A percentile compares a stretch with the other conserved stretches of the same genome.
phyloP scores from a whole-genome alignment of 35 echinoderm and acorn worm species.

The Ptychodera flava region DNA sequence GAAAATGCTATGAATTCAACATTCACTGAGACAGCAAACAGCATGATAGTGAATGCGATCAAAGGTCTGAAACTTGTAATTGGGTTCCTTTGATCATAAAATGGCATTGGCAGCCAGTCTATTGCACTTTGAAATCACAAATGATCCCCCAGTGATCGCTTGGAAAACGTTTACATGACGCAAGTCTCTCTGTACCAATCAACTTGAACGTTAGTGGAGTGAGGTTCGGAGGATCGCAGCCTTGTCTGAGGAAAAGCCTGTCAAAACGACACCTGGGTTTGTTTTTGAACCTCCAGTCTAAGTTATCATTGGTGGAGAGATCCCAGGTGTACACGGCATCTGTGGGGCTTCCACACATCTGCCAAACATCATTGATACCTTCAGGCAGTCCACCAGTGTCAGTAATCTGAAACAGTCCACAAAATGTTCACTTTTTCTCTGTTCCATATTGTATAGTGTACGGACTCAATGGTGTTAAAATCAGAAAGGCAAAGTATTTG shows the following conservation, averaged over 20 bases:
- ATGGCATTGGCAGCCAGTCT: no score
- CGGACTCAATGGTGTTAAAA: no score
- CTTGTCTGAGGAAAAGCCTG: conserved; percentile 36
- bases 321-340: conserved; percentile 45
- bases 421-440: no score
- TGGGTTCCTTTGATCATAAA: no score
- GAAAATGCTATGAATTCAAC: no score
- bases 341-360: conserved; percentile 25
- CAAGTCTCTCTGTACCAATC: conserved; percentile 29
- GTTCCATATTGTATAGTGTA: no score
- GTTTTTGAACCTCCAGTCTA: conserved; percentile 22
- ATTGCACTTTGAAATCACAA: conserved; percentile 49
- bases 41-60: no score
- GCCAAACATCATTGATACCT: conserved; percentile 39
- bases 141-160: conserved; percentile 63
- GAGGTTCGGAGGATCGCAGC: neutral
- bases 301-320: conserved; percentile 31
- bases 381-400: conserved; percentile 6
- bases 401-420: conserved; percentile 4
- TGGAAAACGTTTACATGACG: conserved; percentile 40
- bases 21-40: no score
- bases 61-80: no score
- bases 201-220: conserved; percentile 19
- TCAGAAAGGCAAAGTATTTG: no score
- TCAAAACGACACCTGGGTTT: conserved; percentile 44